Evolutionary conservation across 2,797 vertebrate species (phyloP).

Genomic region (Ctenochaetus hawaiiensis): DNA sequence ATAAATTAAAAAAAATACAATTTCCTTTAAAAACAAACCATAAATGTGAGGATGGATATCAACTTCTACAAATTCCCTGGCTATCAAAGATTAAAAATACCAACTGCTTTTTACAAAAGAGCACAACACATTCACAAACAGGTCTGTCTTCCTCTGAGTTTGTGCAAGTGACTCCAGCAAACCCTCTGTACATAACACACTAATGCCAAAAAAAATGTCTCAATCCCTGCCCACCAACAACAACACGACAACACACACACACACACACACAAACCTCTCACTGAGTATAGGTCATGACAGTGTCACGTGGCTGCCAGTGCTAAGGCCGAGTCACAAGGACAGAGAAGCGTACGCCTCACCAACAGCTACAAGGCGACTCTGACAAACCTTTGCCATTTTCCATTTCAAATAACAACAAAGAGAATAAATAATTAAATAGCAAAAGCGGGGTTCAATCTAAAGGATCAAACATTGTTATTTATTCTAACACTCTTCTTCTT

Average conservation of each 20-base stretch:
- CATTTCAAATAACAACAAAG: constrained; percentile 14
- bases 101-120: neutral
- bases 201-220: constrained; percentile 8
- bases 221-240: constrained; percentile 8
- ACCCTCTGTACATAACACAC: constrained; percentile 1
- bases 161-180: neutral
- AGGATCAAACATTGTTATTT: neutral
- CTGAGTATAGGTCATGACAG: constrained; percentile 32
- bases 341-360: constrained; percentile 5
- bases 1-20: neutral
- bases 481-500: constrained; percentile 1
- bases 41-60: neutral
- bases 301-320: constrained; percentile 22
- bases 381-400: neutral
- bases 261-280: constrained; percentile 25
- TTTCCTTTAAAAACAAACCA: neutral
- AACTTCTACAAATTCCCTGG: neutral
- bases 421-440: neutral
- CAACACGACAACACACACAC: constrained; percentile 4
- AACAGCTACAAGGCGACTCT: neutral
- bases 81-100: constrained; percentile 1
- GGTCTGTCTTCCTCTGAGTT: constrained; percentile 2
- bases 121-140: constrained; percentile 3
- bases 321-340: constrained; percentile 19
- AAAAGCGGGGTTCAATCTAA: neutral